Evolutionary conservation across 2,888 invertebrate species (phyloP).

Genomic region (Rhynchonema sp.): DNA sequence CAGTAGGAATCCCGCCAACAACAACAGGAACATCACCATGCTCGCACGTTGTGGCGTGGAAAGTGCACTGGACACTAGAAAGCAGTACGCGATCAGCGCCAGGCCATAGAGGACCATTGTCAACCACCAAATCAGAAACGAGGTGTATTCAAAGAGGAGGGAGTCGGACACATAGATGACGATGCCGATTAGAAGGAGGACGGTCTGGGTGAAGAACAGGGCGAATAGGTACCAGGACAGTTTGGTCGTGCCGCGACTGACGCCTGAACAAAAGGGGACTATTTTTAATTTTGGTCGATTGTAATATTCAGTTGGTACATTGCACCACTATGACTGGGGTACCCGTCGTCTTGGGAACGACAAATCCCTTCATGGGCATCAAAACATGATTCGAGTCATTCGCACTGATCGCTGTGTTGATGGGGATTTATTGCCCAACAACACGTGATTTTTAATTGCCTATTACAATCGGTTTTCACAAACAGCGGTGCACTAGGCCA

Average conservation of each 20-base stretch:
- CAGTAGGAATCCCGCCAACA: neutral
- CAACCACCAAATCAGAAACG: neutral
- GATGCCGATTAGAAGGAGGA: neutral
- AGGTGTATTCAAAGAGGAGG: neutral
- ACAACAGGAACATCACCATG: neutral
- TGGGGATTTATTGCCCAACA: no score
- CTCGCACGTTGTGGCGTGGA: neutral
- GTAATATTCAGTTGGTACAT: no score
- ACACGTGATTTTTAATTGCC: no score
- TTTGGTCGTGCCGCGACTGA: neutral
- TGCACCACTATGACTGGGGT: no score
- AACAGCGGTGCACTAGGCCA: no score
- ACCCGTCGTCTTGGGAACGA: no score
- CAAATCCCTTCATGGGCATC: no score
- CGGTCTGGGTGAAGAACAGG: neutral
- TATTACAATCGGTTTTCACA: no score
- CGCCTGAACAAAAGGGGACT: no score
- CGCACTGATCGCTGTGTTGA: no score
- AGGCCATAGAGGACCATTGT: neutral
- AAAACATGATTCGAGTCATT: no score
- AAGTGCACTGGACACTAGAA: neutral
- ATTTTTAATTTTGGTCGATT: no score
- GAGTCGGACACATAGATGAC: neutral
- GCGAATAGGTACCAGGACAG: conserved; percentile 1
- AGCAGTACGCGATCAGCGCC: neutral